Evolutionary conservation across 1,140 invertebrate genomes (phyloP).

Genomic region (Saccostrea cuccullata): DNA sequence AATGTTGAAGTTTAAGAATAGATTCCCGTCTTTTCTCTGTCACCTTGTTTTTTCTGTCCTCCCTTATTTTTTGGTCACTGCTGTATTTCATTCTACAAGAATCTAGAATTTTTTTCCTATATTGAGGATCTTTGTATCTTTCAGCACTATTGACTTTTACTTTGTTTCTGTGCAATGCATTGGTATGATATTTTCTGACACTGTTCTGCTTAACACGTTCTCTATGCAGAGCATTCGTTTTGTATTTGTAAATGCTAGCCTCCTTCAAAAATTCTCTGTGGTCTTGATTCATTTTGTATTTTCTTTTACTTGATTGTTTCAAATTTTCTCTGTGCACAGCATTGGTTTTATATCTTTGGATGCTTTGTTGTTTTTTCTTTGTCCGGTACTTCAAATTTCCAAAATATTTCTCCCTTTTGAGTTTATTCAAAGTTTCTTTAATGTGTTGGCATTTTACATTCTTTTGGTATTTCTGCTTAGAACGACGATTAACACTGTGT

Average conservation of each 20-base stretch:
- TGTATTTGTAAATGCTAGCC: conserved; percentile 23
- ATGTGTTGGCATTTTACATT: not conserved
- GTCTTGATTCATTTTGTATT: conserved; percentile 12
- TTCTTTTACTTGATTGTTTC: conserved; percentile 28
- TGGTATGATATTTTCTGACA: conserved; percentile 10
- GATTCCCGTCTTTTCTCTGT: not conserved
- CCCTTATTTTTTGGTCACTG: not conserved
- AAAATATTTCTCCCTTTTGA: not conserved
- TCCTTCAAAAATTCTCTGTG: not conserved
- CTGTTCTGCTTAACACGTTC: not conserved
- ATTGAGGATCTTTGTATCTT: conserved; percentile 22
- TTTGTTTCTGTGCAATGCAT: conserved; percentile 4
- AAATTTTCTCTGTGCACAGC: not conserved
- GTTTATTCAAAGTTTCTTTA: not conserved
- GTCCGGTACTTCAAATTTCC: not conserved
- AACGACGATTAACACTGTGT: too few species aligned
- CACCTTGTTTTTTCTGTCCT: conserved; percentile 41
- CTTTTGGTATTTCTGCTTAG: not conserved
- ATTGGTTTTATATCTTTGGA: not conserved
- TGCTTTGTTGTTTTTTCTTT: not conserved
- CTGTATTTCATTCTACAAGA: not conserved
- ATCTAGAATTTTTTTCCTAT: too few species aligned
- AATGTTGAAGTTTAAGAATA: not conserved
- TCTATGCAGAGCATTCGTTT: conserved; percentile 11
- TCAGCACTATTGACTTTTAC: not conserved